Conservation (phyloP, 2,113 vertebrate genomes). For the Panthera leo region DNA sequence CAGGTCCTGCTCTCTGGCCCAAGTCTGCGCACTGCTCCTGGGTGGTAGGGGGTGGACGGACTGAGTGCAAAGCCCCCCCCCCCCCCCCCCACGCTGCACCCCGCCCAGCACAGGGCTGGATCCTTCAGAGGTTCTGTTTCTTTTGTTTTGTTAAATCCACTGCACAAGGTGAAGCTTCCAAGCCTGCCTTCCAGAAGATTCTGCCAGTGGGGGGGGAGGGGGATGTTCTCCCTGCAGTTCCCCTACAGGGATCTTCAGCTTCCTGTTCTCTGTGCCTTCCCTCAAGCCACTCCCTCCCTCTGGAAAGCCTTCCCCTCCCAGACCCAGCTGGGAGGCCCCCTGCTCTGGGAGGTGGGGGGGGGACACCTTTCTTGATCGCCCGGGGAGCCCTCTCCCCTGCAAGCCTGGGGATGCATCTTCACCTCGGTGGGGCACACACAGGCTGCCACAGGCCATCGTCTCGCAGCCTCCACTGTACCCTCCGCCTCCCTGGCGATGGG, state of each 20-base stretch:
- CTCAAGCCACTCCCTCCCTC: fast-evolving
- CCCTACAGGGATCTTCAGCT: not conserved
- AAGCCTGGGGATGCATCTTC: fast-evolving
- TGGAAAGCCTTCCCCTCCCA: not conserved
- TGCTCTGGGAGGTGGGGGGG: not conserved
- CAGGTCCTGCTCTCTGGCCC: fast-evolving
- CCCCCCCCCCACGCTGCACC: not conserved
- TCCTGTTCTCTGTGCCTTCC: not conserved
- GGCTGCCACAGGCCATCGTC: fast-evolving
- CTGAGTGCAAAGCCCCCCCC: not conserved
- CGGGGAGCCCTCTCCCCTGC: not conserved
- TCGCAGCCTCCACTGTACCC: fast-evolving
- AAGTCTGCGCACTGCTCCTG: not conserved
- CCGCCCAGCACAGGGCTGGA: not conserved
- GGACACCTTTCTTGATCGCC: not conserved
- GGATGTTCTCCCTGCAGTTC: fast-evolving
- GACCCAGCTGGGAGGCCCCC: not conserved
- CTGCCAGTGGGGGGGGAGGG: fast-evolving
- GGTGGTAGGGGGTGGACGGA: fast-evolving
- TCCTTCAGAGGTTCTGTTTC: not conserved
- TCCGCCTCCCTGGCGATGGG: not conserved
- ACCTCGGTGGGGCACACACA: fast-evolving
- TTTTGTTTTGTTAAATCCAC: not conserved
- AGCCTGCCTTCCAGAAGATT: not conserved
- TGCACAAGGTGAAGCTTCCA: fast-evolving